Percentiles rank a stretch among this genome's conserved stretches.
Conservation (phyloP, 2,888 invertebrate genomes). For the Orgyia antiqua region DNA sequence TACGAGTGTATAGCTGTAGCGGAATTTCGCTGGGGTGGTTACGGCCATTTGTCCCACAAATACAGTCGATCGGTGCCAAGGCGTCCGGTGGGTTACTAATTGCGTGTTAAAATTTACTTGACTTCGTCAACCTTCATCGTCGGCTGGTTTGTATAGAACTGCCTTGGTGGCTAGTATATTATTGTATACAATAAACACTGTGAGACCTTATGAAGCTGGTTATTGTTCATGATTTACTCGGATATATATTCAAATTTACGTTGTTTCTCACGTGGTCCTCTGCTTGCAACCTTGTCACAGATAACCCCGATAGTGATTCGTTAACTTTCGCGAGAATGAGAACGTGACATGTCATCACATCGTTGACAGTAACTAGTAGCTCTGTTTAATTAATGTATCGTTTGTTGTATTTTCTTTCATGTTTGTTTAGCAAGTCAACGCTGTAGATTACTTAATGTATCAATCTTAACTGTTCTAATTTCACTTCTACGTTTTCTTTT, state of each 20-base stretch:
- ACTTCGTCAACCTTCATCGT: conserved; percentile 64
- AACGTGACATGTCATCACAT: conserved; percentile 39
- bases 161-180: conserved; percentile 23
- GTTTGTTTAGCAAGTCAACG: conserved; percentile 22
- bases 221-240: conserved; percentile 44
- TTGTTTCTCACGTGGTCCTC: conserved; percentile 63
- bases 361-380: conserved; percentile 24
- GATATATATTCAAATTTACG: conserved; percentile 54
- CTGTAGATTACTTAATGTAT: conserved; percentile 27
- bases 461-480: conserved; percentile 14
- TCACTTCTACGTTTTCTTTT: too few relatives aligned
- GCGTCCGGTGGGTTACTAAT: conserved; percentile 63
- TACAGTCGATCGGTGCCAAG: conserved; percentile 64
- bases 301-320: conserved; percentile 52
- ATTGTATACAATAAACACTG: conserved; percentile 32
- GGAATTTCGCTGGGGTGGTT: conserved; percentile 28
- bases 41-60: conserved; percentile 44
- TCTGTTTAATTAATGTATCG: conserved; percentile 55
- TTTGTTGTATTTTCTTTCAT: conserved; percentile 30
- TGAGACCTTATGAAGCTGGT: conserved; percentile 36
- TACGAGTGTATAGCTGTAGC: conserved; percentile 25
- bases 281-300: conserved; percentile 67
- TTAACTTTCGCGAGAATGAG: conserved; percentile 59
- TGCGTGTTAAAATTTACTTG: conserved; percentile 75
- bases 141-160: conserved; percentile 41